Evolutionary conservation across 1,140 invertebrate species (phyloP).

Genomic region (Bradysia coprophila): DNA sequence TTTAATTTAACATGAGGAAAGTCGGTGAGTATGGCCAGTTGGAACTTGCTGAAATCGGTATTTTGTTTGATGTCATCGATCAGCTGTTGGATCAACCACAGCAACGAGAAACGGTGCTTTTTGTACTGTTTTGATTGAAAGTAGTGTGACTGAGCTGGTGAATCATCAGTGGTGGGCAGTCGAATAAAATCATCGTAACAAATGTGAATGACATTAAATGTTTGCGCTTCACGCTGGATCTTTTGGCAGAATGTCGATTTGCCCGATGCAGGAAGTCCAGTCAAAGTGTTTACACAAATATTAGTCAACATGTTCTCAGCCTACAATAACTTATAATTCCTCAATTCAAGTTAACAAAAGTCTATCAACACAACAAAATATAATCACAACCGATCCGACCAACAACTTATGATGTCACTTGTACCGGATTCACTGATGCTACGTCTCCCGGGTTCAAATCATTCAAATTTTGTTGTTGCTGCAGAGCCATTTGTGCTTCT

Average conservation of each 20-base stretch:
- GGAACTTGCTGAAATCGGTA: background rate
- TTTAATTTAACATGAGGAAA: background rate
- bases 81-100: constrained; percentile 6
- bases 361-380: too few relatives aligned
- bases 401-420: too few relatives aligned
- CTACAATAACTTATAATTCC: constrained; percentile 7
- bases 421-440: too few relatives aligned
- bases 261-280: constrained; percentile 15
- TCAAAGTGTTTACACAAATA: constrained; percentile 13
- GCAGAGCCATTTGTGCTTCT: too few relatives aligned
- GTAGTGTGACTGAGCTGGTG: background rate
- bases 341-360: background rate
- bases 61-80: constrained; percentile 5
- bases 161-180: background rate
- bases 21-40: background rate
- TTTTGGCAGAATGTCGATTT: constrained; percentile 12
- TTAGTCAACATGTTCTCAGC: constrained; percentile 7
- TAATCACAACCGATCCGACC: too few relatives aligned
- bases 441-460: too few relatives aligned
- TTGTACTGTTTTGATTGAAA: constrained; percentile 8
- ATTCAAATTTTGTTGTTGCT: too few relatives aligned
- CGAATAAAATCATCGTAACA: constrained; percentile 14
- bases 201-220: constrained; percentile 13
- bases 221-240: constrained; percentile 5
- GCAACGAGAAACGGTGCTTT: constrained; percentile 1